Conservation (phyloP, 23 tunicate genomes). For the Trididemnum clinides region DNA sequence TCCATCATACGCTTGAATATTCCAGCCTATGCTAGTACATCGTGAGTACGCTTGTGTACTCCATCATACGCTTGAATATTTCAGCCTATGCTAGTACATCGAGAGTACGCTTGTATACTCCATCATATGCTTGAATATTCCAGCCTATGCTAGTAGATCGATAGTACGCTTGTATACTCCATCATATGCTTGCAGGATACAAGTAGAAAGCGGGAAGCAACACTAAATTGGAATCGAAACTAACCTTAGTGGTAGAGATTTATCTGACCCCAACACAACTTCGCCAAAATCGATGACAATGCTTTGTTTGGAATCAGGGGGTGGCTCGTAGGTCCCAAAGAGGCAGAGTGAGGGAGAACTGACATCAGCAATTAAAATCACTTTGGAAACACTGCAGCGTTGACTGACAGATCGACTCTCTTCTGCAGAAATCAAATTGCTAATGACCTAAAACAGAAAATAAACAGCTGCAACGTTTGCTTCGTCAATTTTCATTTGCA, state of each 20-base stretch:
- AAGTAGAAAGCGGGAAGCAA: too few species aligned
- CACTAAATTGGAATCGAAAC: too few species aligned
- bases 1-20: too few species aligned
- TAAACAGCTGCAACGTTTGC: not conserved
- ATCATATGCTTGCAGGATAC: too few species aligned
- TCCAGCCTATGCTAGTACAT: too few species aligned
- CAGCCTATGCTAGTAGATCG: too few species aligned
- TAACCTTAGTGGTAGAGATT: constrained; percentile 55
- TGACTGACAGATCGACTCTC: constrained; percentile 18
- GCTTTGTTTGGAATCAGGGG: constrained; percentile 4
- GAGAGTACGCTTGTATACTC: too few species aligned
- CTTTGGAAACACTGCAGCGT: constrained; percentile 17
- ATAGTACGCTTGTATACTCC: too few species aligned
- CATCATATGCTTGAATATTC: too few species aligned
- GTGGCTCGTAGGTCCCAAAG: constrained; percentile 31
- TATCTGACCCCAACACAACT: constrained; percentile 49
- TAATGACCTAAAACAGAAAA: constrained; percentile 24
- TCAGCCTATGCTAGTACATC: too few species aligned
- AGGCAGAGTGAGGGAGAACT: constrained; percentile 27
- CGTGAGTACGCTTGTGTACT: too few species aligned
- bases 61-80: too few species aligned
- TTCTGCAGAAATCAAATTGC: constrained; percentile 52
- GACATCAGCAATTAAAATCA: constrained; percentile 31
- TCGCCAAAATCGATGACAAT: constrained; percentile 59
- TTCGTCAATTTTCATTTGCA: not conserved